Percentiles rank a stretch among this genome's conserved stretches.
Evolutionary conservation across 2,113 vertebrate species (phyloP).

Genomic region (Pluvialis apricaria): DNA sequence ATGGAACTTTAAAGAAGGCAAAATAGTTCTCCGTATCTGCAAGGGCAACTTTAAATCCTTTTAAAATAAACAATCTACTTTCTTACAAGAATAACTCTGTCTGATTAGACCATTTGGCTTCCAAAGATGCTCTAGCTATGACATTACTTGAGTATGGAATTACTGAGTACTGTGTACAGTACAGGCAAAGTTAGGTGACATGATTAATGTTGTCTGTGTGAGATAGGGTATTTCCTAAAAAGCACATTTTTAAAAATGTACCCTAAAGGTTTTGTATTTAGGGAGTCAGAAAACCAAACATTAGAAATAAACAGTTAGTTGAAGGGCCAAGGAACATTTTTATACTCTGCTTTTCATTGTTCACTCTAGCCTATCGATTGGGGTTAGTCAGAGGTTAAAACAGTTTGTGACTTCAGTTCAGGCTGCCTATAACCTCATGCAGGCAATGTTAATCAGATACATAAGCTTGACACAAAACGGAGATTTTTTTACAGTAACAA

Average conservation of each 20-base stretch:
- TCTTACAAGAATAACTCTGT: neutral
- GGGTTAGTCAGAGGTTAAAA: neutral
- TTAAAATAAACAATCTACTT: neutral
- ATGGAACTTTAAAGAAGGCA: neutral
- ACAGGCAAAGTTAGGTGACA: neutral
- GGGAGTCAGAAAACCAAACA: neutral
- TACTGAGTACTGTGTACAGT: neutral
- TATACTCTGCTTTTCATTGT: neutral
- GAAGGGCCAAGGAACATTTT: neutral
- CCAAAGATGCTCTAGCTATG: neutral
- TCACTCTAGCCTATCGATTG: accelerated
- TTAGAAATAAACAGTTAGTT: neutral
- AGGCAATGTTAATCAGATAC: neutral
- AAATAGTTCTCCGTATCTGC: neutral
- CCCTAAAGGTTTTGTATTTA: neutral
- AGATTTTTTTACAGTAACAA: neutral
- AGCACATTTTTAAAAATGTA: neutral
- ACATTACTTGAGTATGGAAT: neutral
- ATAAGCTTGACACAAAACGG: neutral
- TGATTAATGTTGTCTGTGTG: neutral
- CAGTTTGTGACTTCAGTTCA: neutral
- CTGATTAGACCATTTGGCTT: neutral
- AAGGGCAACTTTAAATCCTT: neutral
- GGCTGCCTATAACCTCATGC: neutral
- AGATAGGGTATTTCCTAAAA: neutral